Evolutionary conservation across 2,888 invertebrate genomes (phyloP).

Genomic region (Ectemnius cavifrons): DNA sequence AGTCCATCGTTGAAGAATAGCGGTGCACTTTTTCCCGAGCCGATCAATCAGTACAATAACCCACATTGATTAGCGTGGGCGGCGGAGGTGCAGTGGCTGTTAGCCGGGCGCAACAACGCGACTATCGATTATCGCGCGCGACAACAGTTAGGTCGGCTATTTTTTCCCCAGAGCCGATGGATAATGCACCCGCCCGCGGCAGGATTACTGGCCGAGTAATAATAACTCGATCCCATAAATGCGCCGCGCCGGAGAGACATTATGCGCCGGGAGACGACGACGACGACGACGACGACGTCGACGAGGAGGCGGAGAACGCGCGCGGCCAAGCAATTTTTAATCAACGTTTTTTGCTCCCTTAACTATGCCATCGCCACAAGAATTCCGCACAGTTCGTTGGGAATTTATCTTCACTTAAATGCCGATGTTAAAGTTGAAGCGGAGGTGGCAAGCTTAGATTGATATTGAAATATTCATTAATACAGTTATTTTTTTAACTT

Average conservation of each 20-base stretch:
- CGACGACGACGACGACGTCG: neutral
- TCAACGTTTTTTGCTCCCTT: neutral
- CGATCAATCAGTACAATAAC: constrained; percentile 38
- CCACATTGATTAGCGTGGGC: constrained; percentile 33
- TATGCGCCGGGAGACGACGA: no score
- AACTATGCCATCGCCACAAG: no score
- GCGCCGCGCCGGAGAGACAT: neutral
- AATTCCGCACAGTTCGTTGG: no score
- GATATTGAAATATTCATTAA: no score
- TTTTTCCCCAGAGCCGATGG: constrained; percentile 18
- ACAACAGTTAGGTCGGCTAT: constrained; percentile 35
- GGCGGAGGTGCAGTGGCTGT: constrained; percentile 21
- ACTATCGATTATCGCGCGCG: constrained; percentile 48
- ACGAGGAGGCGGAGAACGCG: neutral
- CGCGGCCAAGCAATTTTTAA: constrained; percentile 6
- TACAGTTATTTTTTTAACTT: no score
- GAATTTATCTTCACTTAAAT: no score
- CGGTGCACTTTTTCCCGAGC: neutral
- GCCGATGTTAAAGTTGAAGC: no score
- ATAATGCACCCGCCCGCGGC: constrained; percentile 17
- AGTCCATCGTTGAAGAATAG: no score
- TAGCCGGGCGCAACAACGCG: constrained; percentile 50
- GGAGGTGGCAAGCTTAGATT: no score
- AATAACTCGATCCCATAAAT: constrained; percentile 18
- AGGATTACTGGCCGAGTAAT: constrained; percentile 35